Conservation (phyloP, 2,888 invertebrate genomes). For the Timandra comae region DNA sequence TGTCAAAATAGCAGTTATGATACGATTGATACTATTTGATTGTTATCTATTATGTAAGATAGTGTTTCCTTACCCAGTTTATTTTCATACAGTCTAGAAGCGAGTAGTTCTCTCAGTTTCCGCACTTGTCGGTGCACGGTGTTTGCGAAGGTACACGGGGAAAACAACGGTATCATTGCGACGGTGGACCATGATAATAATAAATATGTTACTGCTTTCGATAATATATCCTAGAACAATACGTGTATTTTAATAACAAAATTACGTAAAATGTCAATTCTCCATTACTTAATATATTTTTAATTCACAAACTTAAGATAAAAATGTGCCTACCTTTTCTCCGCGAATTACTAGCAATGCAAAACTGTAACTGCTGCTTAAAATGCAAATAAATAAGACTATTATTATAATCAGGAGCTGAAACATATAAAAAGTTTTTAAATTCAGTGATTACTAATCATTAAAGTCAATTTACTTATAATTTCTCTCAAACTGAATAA, state of each 20-base stretch:
- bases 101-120: conserved; percentile 40
- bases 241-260: conserved; percentile 35
- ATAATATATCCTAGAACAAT: conserved; percentile 32
- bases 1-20: too few species aligned
- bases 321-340: conserved; percentile 40
- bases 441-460: too few species aligned
- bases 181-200: conserved; percentile 13
- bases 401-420: conserved; percentile 45
- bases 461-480: too few species aligned
- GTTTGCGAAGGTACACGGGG: conserved; percentile 45
- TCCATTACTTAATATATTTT: too few species aligned
- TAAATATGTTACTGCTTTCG: conserved; percentile 32
- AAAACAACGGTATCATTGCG: conserved; percentile 35
- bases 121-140: conserved; percentile 39
- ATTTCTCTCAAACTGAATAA: too few species aligned
- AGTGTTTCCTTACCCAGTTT: conserved; percentile 32
- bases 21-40: too few species aligned
- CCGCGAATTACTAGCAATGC: conserved; percentile 34
- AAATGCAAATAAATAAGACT: conserved; percentile 33
- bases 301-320: too few species aligned
- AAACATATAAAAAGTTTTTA: too few species aligned
- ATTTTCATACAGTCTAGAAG: conserved; percentile 49
- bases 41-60: too few species aligned
- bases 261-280: too few species aligned
- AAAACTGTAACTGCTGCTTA: conserved; percentile 33